Evolutionary conservation across 2,888 invertebrate genomes (phyloP).

Genomic region (Rapana venosa): DNA sequence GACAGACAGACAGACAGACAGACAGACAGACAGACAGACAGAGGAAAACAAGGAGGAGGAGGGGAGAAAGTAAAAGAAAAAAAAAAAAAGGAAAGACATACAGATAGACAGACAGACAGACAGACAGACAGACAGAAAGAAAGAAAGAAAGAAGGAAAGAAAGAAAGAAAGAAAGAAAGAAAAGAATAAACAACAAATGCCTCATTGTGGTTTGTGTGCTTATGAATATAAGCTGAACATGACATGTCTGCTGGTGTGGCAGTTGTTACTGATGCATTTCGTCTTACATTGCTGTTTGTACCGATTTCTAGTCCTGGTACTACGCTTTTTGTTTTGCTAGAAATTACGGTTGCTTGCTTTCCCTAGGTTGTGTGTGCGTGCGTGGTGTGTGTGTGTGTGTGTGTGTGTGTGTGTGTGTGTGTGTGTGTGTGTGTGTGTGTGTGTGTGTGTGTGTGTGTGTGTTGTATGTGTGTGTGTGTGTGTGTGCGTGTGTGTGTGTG

Average conservation of each 20-base stretch:
- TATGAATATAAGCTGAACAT: neutral
- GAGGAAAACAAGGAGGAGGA: neutral
- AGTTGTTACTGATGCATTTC: neutral
- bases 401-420: neutral
- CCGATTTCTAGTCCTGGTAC: neutral
- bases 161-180: neutral
- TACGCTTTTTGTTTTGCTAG: neutral
- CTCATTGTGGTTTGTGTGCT: neutral
- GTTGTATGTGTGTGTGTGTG: conserved; percentile 1
- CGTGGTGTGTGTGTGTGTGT: neutral
- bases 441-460: neutral
- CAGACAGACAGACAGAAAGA: neutral
- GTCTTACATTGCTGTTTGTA: neutral
- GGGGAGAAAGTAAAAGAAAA: neutral
- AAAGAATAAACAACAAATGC: neutral
- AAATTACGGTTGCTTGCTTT: neutral
- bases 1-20: neutral
- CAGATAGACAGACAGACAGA: neutral
- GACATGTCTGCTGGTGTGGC: neutral
- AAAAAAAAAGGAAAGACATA: neutral
- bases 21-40: neutral
- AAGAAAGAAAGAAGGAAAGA: neutral
- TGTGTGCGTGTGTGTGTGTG: neutral
- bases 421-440: neutral
- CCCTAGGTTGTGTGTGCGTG: neutral